Conservation (phyloP, 2,888 invertebrate species). For the Anticlea derivata region DNA sequence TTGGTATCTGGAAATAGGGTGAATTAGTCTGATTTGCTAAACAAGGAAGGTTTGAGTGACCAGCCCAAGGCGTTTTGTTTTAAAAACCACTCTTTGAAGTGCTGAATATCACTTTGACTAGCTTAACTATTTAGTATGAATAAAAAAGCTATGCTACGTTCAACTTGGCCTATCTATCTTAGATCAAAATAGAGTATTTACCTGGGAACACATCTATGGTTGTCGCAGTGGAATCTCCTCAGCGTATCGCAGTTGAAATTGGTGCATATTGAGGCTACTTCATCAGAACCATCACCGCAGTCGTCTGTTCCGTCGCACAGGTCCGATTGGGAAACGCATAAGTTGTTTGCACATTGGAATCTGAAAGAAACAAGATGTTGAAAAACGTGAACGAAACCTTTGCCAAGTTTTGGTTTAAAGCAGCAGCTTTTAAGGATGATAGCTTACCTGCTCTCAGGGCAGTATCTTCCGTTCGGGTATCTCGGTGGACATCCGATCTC, state of each 20-base stretch:
- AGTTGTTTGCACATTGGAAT: constrained; percentile 96
- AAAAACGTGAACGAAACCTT: too few relatives aligned
- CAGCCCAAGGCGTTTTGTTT: too few relatives aligned
- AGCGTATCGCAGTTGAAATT: constrained; percentile 94
- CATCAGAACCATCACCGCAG: constrained; percentile 96
- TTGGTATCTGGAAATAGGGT: constrained; percentile 83
- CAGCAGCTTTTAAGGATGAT: too few relatives aligned
- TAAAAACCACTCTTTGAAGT: too few relatives aligned
- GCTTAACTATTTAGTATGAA: too few relatives aligned
- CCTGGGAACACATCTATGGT: constrained; percentile 93
- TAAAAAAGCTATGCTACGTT: too few relatives aligned
- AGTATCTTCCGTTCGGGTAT: constrained; percentile 94
- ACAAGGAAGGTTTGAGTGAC: too few relatives aligned
- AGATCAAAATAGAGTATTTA: constrained; percentile 29
- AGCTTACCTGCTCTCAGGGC: constrained; percentile 88
- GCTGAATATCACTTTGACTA: too few relatives aligned
- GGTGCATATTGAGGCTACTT: constrained; percentile 90
- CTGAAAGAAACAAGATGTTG: constrained; percentile 71
- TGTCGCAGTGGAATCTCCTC: constrained; percentile 94
- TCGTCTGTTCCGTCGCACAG: constrained; percentile 97
- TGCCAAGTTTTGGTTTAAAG: too few relatives aligned
- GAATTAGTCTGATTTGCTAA: background rate
- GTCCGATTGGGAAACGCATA: constrained; percentile 95
- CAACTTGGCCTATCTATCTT: too few relatives aligned
- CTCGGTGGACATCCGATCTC: constrained; percentile 95